These are phyloP conservation scores for Drosophila kambysellisi DNA, from an alignment of 2,888 invertebrate species.

Conservation along the genomic window DNA sequence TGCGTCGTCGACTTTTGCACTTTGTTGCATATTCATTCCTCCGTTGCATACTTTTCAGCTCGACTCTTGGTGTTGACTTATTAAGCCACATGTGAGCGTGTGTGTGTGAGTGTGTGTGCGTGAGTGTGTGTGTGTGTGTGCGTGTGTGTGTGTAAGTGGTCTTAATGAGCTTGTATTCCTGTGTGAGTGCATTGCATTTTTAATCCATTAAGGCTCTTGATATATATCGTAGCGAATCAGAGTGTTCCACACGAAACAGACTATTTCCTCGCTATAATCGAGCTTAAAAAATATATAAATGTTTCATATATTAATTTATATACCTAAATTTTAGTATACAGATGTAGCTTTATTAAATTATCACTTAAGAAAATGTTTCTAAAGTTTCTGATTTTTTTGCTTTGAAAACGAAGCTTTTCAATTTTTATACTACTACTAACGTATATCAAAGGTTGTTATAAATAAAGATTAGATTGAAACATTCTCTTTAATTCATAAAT, in stretches of 20 bases:
- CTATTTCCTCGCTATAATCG: neutral
- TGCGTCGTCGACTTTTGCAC: conserved; percentile 46
- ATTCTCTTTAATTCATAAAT: neutral
- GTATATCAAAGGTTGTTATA: neutral
- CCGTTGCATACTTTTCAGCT: conserved; percentile 35
- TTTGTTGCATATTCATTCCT: conserved; percentile 28
- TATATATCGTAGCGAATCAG: conserved; percentile 23
- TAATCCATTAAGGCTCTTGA: conserved; percentile 56
- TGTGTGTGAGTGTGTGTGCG: neutral
- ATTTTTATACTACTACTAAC: neutral
- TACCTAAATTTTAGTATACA: neutral
- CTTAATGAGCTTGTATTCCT: conserved; percentile 21
- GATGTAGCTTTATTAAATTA: neutral
- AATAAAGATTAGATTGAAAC: neutral
- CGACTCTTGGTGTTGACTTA: conserved; percentile 38
- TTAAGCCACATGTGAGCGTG: conserved; percentile 29
- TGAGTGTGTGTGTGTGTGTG: conserved; percentile 3
- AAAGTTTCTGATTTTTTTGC: neutral
- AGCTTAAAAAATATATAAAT: neutral
- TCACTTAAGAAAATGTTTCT: neutral
- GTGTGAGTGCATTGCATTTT: conserved; percentile 36
- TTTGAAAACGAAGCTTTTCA: too few relatives aligned
- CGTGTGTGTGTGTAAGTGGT: conserved; percentile 9
- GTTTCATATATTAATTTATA: too few relatives aligned
- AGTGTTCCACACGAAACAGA: neutral